Evolutionary conservation across 1,140 invertebrate species (phyloP), one percentile per base, ranked within the genome.

Genomic region (Drosophila eugracilis): DNA sequence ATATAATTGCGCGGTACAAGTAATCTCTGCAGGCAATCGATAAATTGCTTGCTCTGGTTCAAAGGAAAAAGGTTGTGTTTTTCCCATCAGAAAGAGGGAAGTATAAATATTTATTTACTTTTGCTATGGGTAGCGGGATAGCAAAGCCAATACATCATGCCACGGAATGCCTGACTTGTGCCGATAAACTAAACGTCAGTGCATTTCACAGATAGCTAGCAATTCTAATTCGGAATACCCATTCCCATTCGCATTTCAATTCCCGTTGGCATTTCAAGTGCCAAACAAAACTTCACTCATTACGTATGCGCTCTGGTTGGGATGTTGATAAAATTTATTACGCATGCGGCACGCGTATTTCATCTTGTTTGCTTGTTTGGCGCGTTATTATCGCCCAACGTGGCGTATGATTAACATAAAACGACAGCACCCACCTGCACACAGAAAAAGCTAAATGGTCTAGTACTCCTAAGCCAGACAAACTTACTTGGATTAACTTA

Each of bases 321-420:
- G 48, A 42, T 70, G 73, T 63, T 62, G 73, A 86, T 85, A 74
- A 80, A 77, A 86, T 86, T 88, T 88, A 88, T 88, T 88, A 83
- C 65, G 78, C 83, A 88, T 88, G 83, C 83, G 75, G 76, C 75
- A 75, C 83, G 83, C 83, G 83, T 88, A 75, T 88, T 88, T 88
- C 78, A 88, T 88, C 84, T 88, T 88, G 83, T 88, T 88, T 88
- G 78, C 83, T 83, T 88, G 78, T 88, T 85, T 88, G 83, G 70
- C 78, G 83, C 83, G 55, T 88, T 88, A 88, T 88, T 88, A 88
- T 88, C 83, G 78, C 66, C 65, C 83, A 83, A 88, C 78, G 75
- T 88, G 84, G 84, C 84, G 83, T 88, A 88, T 88, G 83, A 88
- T 88, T 88, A 89, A 78, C 83, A 88, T 88, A 88, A 83, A 83